phyloP scores from a whole-genome alignment of 2,113 vertebrate species.

The Nothoprocta pentlandii region DNA sequence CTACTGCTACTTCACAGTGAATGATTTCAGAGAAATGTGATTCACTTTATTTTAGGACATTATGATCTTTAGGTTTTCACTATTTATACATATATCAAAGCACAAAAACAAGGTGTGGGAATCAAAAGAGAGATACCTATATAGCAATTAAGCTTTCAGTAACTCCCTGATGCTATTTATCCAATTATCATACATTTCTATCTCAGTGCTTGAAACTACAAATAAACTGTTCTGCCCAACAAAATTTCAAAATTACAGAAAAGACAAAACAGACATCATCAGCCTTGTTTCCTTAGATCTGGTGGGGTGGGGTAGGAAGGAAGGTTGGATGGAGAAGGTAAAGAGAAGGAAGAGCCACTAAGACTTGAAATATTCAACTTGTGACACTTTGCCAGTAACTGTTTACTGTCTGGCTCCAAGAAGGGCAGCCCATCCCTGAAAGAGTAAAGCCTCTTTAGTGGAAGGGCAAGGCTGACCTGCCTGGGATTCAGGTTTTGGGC shows the following conservation, averaged over 20 bases:
- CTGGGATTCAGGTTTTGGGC: background rate
- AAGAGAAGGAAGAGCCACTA: background rate
- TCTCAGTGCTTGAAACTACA: background rate
- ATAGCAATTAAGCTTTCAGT: background rate
- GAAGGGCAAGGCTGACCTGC: background rate
- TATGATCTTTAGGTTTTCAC: background rate
- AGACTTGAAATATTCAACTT: background rate
- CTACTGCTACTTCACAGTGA: background rate
- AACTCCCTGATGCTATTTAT: background rate
- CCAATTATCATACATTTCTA: background rate
- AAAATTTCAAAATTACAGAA: background rate
- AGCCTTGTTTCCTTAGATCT: fast-evolving
- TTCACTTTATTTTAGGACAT: background rate
- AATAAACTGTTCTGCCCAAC: background rate
- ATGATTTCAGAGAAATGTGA: background rate
- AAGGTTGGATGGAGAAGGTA: background rate
- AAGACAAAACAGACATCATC: background rate
- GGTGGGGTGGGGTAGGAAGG: too few relatives aligned
- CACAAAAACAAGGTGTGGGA: background rate
- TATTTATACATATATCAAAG: background rate
- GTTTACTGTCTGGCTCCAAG: background rate
- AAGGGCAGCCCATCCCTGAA: background rate
- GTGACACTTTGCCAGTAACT: background rate
- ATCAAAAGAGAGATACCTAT: background rate
- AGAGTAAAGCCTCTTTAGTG: background rate